Evolutionary conservation across 2,888 invertebrate species (phyloP), one percentile per base, ranked within the genome.

Genomic region (Horisme vitalbata): DNA sequence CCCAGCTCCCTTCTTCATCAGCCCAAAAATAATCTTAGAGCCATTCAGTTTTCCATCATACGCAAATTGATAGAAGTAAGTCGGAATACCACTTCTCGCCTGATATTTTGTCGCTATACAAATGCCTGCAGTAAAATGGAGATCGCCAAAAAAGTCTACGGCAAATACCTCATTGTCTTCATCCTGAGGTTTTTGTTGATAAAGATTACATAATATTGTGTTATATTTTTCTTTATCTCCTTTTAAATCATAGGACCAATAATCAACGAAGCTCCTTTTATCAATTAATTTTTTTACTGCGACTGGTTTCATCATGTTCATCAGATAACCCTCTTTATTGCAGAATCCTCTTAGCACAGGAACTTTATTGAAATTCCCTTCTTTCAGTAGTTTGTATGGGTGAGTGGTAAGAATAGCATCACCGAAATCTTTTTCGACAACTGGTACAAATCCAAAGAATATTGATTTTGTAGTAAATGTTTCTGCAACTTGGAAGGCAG

Each of bases 261-360:
- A 61, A 2, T 68, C 52, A 2, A 55, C 24, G 39, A 75, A 75
- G 5, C 67, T 59, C 36, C 65, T 71, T 2, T 59, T 55, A 4
- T 59, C 53, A 10, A 65, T 55, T 1, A 75, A 28, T 28, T 68
- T 57, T 35, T 63, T 51, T 1, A 72, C 36, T 31, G 55, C 55
- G 2, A 56, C 45, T 1, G 68, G 61, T 39, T 70, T 72, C 14
- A 67, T 49, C 32, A 59, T 21, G 12, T 38, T 49, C 61, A 81
- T 76, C 12, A 82, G 59, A 7, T 81, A 64, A 1, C 91, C 91
- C 62, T 91, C 91, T 1, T 67, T 74, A 1, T 79, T 74, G 46
- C 83, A 88, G 52, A 90, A 89, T 10, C 91, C 91, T 70, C 83
- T 81, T 10, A 91, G 73, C 1, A 82, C 57, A 0, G 91, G 90